phyloP scores from a whole-genome alignment of 2,888 invertebrate species.

The Eupsilia transversa region DNA sequence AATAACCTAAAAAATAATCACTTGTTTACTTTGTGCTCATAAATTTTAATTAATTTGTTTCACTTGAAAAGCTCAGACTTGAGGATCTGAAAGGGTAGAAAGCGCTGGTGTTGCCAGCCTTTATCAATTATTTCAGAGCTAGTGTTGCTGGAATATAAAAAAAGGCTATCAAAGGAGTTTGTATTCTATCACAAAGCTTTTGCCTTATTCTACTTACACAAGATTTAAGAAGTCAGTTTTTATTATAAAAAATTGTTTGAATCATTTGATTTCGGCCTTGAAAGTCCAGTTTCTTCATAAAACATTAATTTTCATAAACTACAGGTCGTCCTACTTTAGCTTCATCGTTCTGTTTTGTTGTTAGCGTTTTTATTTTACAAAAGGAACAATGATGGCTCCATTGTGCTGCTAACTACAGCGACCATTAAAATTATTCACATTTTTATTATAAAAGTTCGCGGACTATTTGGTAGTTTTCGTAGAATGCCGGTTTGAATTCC shows the following conservation, averaged over 20 bases:
- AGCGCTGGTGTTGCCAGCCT: background rate
- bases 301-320: background rate
- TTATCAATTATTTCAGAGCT: background rate
- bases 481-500: constrained; percentile 14
- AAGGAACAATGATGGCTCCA: constrained; percentile 6
- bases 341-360: background rate
- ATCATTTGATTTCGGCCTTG: background rate
- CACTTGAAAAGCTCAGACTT: background rate
- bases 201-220: background rate
- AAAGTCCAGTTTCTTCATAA: constrained; percentile 1
- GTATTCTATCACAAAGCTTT: constrained; percentile 10
- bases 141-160: background rate
- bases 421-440: constrained; percentile 29
- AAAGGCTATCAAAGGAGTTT: constrained; percentile 7
- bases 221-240: background rate
- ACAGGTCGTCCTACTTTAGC: background rate
- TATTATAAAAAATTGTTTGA: background rate
- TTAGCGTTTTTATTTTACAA: constrained; percentile 14
- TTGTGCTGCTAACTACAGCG: constrained; percentile 16
- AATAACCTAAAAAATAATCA: constrained; percentile 89
- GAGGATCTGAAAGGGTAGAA: background rate
- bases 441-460: constrained; percentile 17
- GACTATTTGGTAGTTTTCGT: constrained; percentile 7
- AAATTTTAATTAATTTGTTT: background rate
- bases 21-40: background rate